Evolutionary conservation across 2,888 invertebrate species (phyloP), one percentile per base, ranked within the genome.

Genomic region (Cryptus viduatorius): DNA sequence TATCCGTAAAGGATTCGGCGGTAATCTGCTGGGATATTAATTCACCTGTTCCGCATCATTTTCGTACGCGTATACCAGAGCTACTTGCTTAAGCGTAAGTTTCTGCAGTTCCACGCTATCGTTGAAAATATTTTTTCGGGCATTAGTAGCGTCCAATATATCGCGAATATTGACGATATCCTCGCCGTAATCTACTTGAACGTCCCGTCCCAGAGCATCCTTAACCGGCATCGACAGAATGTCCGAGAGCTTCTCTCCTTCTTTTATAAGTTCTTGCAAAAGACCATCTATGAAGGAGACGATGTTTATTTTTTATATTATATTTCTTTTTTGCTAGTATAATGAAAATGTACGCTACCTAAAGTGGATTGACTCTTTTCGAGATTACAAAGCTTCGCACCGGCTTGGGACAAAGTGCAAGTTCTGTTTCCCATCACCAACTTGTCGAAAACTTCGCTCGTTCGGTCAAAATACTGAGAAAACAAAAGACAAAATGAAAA

Each of bases 171-270:
- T 96, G 79, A 95, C 95, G 79, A 97, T 96, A 90, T 97, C 97
- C 90, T 95, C 95, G 86, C 95, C 95, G 89, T 96, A 97, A 94
- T 97, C 95, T 89, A 96, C 95, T 86, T 95, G 95, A 87, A 96
- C 94, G 90, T 96, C 96, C 88, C 96, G 95, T 69, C 97, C 97
- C 84, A 96, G 94, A 0, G 97, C 96, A 93, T 97, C 97, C 94
- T 97, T 97, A 85, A 97, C 95, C 10, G 97, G 97, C 95, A 97
- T 96, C 56, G 96, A 96, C 88, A 97, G 94, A 94, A 97, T 95
- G 91, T 97, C 97, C 82, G 97, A 96, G 75, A 97, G 94, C 92
- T 96, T 96, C 92, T 97, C 97, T 10, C 97, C 97, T 94, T 96
- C 97, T 90, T 95, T 95, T 77, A 96, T 94, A 86, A 97, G 94